Percentiles rank a stretch among this genome's conserved stretches.
phyloP scores from a whole-genome alignment of 2,113 vertebrate genomes.

The Coptodon rendalli region DNA sequence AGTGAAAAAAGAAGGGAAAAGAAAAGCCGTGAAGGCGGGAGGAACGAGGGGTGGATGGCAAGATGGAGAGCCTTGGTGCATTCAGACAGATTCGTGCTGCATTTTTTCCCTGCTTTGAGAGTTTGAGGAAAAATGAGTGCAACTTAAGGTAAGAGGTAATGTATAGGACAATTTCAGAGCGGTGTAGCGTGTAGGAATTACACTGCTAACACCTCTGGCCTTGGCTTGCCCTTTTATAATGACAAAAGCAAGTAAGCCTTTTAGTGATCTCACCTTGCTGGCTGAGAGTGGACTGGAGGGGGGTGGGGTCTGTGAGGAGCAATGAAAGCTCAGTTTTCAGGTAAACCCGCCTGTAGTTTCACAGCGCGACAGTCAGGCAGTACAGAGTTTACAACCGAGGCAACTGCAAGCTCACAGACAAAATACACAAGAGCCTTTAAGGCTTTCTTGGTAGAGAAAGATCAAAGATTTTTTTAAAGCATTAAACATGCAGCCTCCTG shows the following conservation, averaged over 20 bases:
- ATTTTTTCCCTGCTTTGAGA: not conserved
- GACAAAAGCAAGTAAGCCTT: constrained; percentile 61
- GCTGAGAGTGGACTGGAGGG: not conserved
- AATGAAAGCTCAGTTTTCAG: constrained; percentile 35
- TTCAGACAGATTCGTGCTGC: not conserved
- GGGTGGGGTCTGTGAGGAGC: not conserved
- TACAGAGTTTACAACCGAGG: constrained; percentile 17
- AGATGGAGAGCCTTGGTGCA: not conserved
- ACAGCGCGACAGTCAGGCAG: not conserved
- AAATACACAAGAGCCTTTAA: constrained; percentile 19
- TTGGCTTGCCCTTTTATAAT: constrained; percentile 64
- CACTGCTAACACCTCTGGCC: constrained; percentile 61
- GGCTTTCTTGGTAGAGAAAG: constrained; percentile 4
- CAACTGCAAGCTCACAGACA: constrained; percentile 9
- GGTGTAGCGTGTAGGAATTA: constrained; percentile 17
- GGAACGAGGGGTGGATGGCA: not conserved
- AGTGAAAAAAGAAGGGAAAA: not conserved
- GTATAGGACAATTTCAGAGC: not conserved
- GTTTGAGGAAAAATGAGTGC: not conserved
- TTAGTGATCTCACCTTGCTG: constrained; percentile 3
- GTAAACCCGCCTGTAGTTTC: constrained; percentile 23
- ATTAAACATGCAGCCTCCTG: constrained; percentile 7
- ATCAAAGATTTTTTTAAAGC: constrained; percentile 46
- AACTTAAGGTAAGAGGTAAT: not conserved
- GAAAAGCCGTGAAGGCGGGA: not conserved